Evolutionary conservation across 2,888 invertebrate genomes (phyloP), one percentile per base, ranked within the genome.

Genomic region (Ypsolopha scabrella): DNA sequence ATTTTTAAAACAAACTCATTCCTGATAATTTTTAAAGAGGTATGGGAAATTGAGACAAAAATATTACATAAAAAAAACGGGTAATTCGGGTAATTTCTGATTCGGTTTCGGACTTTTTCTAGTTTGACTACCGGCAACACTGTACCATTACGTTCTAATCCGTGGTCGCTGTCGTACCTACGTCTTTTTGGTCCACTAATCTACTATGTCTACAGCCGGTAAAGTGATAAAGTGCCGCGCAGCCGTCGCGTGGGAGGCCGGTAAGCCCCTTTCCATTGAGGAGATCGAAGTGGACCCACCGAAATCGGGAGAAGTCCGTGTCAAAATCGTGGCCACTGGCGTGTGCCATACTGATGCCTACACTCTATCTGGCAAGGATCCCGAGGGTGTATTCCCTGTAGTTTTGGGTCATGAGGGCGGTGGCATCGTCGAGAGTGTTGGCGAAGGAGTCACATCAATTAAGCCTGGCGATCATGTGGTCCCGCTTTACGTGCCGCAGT

Each of bases 381-480:
- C 97, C 0, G 97, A 98, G 78, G 97, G 97, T 6, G 80, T 92
- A 10, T 98, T 98, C 65, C 99, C 99, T 0, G 94, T 94, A 4
- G 87, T 99, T 59, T 87, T 99, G 48, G 99, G 99, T 0, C 99
- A 99, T 68, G 99, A 99, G 82, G 99, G 99, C 38, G 93, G 92
- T 52, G 98, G 98, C 39, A 90, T 98, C 62, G 98, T 99, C n/a
- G 99, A 98, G 77, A 97, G 97, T 76, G 90, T 99, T 48, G 99
- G 99, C 0, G 93, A 94, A 66, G 96, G 94, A 13, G 98, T 98
- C 0, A 95, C 93, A 0, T 89, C 91, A 49, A 93, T 98, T 41
- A 89, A 94, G 66, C 88, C 93, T 39, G 98, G 98, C 72, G 99
- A 99, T 76, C 96, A 97, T 80, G 99, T 99, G n/a, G 91, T 99